Evolutionary conservation across 2,888 invertebrate genomes (phyloP), one percentile per base, ranked within the genome.

Genomic region (Hecatera dysodea): DNA sequence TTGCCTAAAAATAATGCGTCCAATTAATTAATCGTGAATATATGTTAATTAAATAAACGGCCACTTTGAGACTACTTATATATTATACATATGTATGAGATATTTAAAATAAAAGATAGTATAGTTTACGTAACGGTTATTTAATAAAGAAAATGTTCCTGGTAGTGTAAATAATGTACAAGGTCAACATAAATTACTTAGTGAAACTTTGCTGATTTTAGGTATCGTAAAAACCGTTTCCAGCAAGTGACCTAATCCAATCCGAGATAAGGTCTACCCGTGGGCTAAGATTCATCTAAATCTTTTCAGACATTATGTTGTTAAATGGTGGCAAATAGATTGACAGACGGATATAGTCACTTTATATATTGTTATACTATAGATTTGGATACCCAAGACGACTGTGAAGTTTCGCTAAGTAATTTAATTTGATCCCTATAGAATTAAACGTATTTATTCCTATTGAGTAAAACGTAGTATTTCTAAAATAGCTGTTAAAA

Each of bases 101-200:
- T 76, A 77, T 71, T 56, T 67, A 60, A 33, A 63, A 50, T 15
- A 57, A 24, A 72, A 60, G 1, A 22, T 78, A 72, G 61, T 4
- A 7, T 60, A 78, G 17, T n/a, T 19, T 22, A 42, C 27, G 29
- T 63, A 67, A n/a, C 24, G 39, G 67, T 75, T 72, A 53, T 62
- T 72, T 57, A 59, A 67, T 67, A 76, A 80, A 66, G 71, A 77
- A 73, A 73, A 88, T 87, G 89, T 88, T 88, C 88, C 89, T 88
- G 81, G 68, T 76, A 75, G 46, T 85, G 77, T 86, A 83, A 48
- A 86, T 80, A 87, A 56, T 29, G 56, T 75, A 33, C 8, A 36
- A 6, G 15, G 22, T 56, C 22, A 36, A 56, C 36, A 15, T 8
- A 15, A 36, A 56, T 56, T 4, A 12, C 8, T 2, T 36, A 0